These are phyloP conservation scores for Buphagus erythrorhynchus DNA, from an alignment of 2,797 vertebrate genomes.

Conservation along the genomic window DNA sequence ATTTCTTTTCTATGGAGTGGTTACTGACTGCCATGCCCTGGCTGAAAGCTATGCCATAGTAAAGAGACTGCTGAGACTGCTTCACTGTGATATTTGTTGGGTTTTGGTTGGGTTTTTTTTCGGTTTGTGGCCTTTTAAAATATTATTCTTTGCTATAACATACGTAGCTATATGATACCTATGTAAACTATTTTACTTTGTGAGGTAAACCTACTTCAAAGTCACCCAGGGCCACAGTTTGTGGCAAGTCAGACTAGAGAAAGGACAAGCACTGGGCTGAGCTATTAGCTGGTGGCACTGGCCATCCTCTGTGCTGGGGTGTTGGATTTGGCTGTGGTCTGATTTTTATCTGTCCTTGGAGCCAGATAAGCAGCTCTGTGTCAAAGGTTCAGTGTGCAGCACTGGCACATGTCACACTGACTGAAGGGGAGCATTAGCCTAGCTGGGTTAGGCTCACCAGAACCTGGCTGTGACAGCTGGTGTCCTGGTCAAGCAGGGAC, in stretches of 20 bases:
- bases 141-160: background rate
- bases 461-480: background rate
- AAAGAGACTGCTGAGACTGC: background rate
- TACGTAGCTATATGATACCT: fast-evolving
- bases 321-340: background rate
- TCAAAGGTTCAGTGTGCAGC: background rate
- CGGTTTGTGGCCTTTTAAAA: fast-evolving
- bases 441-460: background rate
- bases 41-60: background rate
- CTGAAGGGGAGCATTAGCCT: background rate
- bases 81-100: background rate
- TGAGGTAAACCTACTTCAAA: background rate
- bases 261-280: background rate
- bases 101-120: fast-evolving
- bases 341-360: background rate
- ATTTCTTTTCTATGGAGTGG: background rate
- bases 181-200: background rate
- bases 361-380: background rate
- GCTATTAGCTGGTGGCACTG: background rate
- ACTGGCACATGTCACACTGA: too few species aligned
- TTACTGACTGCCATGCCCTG: background rate
- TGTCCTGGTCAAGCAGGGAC: background rate
- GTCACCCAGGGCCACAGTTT: background rate
- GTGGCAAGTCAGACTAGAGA: background rate
- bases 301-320: background rate